Conservation (phyloP, 2,113 vertebrate genomes). For the Steatornis caripensis region DNA sequence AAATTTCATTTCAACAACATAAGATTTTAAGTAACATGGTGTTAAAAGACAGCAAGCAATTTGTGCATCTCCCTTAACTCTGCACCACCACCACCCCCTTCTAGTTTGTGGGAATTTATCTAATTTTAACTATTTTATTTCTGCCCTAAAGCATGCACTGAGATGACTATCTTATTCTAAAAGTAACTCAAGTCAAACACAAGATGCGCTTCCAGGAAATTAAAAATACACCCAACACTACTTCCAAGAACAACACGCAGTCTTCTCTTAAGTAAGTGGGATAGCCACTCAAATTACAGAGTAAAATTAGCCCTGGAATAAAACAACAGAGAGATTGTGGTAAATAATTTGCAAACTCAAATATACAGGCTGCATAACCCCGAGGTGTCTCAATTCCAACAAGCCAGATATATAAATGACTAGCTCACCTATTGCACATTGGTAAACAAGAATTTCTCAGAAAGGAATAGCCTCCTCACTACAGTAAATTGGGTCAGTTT, state of each 20-base stretch:
- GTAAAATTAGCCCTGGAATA: conserved; percentile 41
- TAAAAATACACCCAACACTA: conserved; percentile 1
- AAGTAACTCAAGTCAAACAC: background rate
- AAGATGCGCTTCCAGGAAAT: conserved; percentile 20
- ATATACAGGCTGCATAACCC: background rate
- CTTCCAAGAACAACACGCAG: conserved; percentile 36
- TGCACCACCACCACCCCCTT: background rate
- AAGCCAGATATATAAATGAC: conserved; percentile 41
- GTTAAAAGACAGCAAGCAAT: background rate
- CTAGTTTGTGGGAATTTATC: conserved; percentile 18
- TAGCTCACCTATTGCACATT: background rate
- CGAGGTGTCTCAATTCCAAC: conserved; percentile 2
- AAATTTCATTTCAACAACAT: background rate
- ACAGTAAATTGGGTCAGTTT: background rate
- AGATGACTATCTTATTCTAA: conserved; percentile 28
- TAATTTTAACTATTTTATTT: conserved; percentile 38
- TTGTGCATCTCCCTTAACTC: background rate
- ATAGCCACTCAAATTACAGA: conserved; percentile 43
- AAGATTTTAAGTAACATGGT: background rate
- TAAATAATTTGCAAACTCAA: conserved; percentile 60
- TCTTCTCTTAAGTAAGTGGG: conserved; percentile 33
- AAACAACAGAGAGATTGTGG: background rate
- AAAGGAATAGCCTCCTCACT: background rate
- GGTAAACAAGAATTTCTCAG: conserved; percentile 37
- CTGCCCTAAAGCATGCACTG: conserved; percentile 1